Percentiles rank a stretch among this genome's conserved stretches.
Conservation (phyloP, 2,888 invertebrate genomes). For the Pilophorus perplexus region DNA sequence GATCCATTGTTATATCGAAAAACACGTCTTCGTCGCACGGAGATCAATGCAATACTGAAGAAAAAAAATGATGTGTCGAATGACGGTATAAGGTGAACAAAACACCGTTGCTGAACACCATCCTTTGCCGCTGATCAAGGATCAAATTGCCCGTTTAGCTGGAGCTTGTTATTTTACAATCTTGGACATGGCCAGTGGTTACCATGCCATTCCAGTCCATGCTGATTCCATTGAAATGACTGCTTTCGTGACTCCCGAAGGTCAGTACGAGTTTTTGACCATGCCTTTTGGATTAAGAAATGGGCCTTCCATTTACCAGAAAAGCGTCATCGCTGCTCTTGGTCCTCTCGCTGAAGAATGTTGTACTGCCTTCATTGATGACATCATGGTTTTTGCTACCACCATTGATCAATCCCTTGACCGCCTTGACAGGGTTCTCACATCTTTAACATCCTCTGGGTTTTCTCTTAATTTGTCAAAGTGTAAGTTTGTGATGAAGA, state of each 20-base stretch:
- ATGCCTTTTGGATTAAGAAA: neutral
- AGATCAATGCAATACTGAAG: no score
- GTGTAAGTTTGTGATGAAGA: constrained; percentile 19
- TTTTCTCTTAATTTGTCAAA: constrained; percentile 41
- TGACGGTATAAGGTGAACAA: no score
- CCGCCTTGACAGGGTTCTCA: constrained; percentile 49
- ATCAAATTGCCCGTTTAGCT: constrained; percentile 12
- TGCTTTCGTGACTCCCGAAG: neutral
- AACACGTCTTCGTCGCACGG: no score
- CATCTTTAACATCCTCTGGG: constrained; percentile 26
- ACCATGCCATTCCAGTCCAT: neutral
- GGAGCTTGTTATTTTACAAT: constrained; percentile 9
- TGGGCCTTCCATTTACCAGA: constrained; percentile 16
- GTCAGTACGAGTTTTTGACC: neutral
- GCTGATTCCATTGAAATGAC: constrained; percentile 20
- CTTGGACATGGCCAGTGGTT: constrained; percentile 18
- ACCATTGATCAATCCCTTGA: constrained; percentile 47
- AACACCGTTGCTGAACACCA: constrained; percentile 33
- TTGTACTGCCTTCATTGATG: constrained; percentile 49
- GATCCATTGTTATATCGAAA: no score
- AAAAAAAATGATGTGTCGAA: no score
- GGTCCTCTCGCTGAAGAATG: constrained; percentile 47
- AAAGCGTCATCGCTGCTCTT: constrained; percentile 50
- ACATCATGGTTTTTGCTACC: constrained; percentile 48
- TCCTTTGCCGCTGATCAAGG: constrained; percentile 14